Evolutionary conservation across 2,113 vertebrate genomes (phyloP).

Genomic region (Cervus canadensis): DNA sequence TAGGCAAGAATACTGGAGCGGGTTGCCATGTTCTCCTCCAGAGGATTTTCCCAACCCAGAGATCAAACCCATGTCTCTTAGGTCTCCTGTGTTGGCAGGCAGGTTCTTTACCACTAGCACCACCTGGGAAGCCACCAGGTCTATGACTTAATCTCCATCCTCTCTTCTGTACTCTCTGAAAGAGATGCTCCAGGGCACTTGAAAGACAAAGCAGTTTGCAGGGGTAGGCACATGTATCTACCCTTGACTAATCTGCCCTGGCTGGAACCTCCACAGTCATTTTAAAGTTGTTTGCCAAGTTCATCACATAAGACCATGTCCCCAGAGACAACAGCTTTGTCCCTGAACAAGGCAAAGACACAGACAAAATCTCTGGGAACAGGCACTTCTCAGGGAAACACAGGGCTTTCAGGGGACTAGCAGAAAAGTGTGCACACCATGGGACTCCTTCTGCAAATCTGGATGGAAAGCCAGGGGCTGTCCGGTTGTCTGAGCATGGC

Average conservation of each 20-base stretch:
- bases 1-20: neutral
- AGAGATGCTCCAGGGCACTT: neutral
- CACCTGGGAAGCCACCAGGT: neutral
- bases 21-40: neutral
- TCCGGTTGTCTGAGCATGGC: neutral
- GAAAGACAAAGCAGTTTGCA: neutral
- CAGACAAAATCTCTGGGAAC: neutral
- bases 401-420: neutral
- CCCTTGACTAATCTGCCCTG: neutral
- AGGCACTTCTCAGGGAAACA: neutral
- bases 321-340: neutral
- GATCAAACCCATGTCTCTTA: neutral
- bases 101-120: neutral
- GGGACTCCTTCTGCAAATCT: neutral
- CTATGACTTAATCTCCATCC: neutral
- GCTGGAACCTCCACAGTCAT: neutral
- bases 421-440: neutral
- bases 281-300: conserved; percentile 10
- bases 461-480: neutral
- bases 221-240: no score
- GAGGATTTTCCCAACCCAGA: neutral
- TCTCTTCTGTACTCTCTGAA: neutral
- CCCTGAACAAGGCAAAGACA: neutral
- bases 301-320: neutral
- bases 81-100: neutral